A percentile compares a stretch with the other conserved stretches of the same genome.
phyloP scores from a whole-genome alignment of 2,797 vertebrate species.

The Cirrhinus molitorella region DNA sequence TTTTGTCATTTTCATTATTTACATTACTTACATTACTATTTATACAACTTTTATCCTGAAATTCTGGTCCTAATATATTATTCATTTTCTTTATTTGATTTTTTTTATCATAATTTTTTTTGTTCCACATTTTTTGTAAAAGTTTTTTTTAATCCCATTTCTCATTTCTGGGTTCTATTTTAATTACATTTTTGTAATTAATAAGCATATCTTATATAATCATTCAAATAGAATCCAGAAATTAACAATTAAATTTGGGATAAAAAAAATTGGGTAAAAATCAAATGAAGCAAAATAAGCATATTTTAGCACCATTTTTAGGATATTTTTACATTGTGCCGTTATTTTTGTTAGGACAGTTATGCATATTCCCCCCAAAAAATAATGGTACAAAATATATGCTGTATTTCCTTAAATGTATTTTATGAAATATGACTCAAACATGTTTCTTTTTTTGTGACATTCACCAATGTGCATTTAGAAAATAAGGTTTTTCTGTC shows the following conservation, averaged over 20 bases:
- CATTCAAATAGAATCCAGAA: neutral
- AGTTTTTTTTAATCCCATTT: too few species aligned
- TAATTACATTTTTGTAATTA: too few species aligned
- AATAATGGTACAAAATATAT: neutral
- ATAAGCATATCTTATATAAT: too few species aligned
- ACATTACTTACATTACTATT: too few species aligned
- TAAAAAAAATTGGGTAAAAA: neutral
- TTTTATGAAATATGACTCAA: neutral
- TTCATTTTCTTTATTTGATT: too few species aligned
- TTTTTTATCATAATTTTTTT: too few species aligned
- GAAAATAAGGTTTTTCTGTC: neutral
- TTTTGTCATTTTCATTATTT: too few species aligned
- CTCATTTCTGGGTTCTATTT: too few species aligned
- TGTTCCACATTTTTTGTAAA: too few species aligned
- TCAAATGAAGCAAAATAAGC: neutral
- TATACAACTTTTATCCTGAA: too few species aligned
- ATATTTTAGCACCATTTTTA: neutral
- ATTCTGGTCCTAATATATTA: too few species aligned
- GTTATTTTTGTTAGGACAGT: neutral
- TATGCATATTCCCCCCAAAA: neutral
- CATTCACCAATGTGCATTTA: neutral
- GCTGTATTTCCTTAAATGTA: neutral
- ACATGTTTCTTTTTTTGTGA: neutral
- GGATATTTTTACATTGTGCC: neutral
- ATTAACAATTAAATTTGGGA: fast-evolving